Evolutionary conservation across 2,797 vertebrate species (phyloP).

Genomic region (Hoplostethus mediterraneus): DNA sequence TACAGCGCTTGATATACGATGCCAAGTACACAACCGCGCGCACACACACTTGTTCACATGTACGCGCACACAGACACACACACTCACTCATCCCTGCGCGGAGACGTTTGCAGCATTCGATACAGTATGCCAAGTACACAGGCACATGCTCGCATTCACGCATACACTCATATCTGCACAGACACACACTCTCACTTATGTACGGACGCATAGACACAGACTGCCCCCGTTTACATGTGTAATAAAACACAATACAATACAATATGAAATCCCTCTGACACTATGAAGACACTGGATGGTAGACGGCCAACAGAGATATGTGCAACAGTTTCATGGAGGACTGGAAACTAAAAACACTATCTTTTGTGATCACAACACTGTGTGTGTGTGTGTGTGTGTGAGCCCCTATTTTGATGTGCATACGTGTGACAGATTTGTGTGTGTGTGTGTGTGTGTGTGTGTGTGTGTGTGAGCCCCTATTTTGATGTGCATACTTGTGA

Average conservation of each 20-base stretch:
- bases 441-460: neutral
- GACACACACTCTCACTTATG: neutral
- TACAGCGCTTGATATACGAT: constrained; percentile 35
- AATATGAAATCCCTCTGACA: constrained; percentile 1
- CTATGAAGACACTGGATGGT: neutral
- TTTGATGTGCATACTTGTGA: neutral
- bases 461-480: no score
- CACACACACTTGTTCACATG: neutral
- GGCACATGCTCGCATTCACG: constrained; percentile 2
- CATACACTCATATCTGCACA: neutral
- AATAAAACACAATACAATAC: constrained; percentile 4
- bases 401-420: neutral
- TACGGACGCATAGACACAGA: neutral
- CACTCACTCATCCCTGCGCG: neutral
- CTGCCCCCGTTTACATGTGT: constrained; percentile 16
- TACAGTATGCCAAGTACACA: constrained; percentile 29
- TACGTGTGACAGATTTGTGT: constrained; percentile 4
- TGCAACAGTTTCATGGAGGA: neutral
- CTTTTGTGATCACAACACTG: constrained; percentile 1
- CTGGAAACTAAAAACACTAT: neutral
- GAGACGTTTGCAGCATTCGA: constrained; percentile 19
- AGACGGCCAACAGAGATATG: neutral
- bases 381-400: neutral
- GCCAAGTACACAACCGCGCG: constrained; percentile 40
- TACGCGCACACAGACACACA: neutral